Evolutionary conservation across 2,797 vertebrate genomes (phyloP), one percentile per base, ranked within the genome.

Genomic region (Gambelia wislizenii): DNA sequence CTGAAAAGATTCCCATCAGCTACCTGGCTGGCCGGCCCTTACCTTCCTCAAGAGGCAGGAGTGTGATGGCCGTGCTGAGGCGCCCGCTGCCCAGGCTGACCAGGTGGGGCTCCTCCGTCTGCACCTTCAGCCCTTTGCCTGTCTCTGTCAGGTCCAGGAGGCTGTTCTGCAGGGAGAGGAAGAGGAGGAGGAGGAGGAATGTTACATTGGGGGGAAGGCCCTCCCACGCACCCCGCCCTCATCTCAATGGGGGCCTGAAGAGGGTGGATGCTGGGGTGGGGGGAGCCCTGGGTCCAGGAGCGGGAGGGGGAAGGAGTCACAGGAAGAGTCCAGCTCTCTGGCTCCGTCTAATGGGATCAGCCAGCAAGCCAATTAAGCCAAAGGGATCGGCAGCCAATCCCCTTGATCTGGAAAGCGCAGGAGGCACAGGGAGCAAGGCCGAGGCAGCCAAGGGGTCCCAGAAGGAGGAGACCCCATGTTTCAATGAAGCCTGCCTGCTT

Each of bases 51-150:
- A 99, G 96, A 0, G 99, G 98, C 95, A 99, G 97, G 86, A 99
- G 96, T 0, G 98, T 99, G 96, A 99, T 97, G 13, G 99, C 98
- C 0, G 98, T 98, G 94, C 99, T 99, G 85, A 99, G 98, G 1
- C 99, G 97, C 44, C 99, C 99, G 0, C 98, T 99, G 49, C 99
- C 99, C 86, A 99, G 96, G 96, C 99, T 99, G 93, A 99, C 99
- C 95, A 99, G 96, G 93, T 99, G 99, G 0, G 99, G 99, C 94
- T 98, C 98, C 95, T 99, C 98, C 0, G 99, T 98, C 92, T 99
- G 98, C 91, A 99, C 98, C 93, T 98, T 99, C 91, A 99, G 96
- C 20, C 98, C 98, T 94, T 98, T 98, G 70, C 98, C 98, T 0
- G 96, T 98, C 94, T 99, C 98, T 0, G 98, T 98, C 89, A 99